phyloP scores from a whole-genome alignment of 2,888 invertebrate genomes.

The Drosophila putrida region DNA sequence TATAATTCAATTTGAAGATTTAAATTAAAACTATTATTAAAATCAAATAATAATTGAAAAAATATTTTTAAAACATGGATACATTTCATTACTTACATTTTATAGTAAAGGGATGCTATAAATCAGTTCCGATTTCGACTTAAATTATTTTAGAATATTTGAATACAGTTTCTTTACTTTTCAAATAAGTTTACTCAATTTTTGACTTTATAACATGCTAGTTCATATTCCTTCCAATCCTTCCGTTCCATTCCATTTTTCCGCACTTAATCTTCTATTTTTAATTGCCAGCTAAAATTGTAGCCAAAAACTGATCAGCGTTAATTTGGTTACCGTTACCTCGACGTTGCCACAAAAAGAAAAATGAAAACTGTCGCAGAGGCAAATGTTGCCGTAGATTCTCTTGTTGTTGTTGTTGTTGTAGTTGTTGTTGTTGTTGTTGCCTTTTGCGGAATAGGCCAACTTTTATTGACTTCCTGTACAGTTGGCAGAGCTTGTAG shows the following conservation, averaged over 20 bases:
- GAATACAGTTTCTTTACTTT: no score
- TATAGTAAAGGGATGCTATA: no score
- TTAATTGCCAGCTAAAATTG: background rate
- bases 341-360: background rate
- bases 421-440: constrained; percentile 1
- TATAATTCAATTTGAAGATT: no score
- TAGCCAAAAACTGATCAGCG: constrained; percentile 16
- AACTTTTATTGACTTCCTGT: constrained; percentile 79
- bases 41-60: no score
- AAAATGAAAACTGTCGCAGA: background rate
- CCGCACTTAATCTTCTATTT: background rate
- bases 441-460: constrained; percentile 55
- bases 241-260: background rate
- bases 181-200: no score
- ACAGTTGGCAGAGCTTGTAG: constrained; percentile 37
- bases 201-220: no score
- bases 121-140: background rate
- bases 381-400: constrained; percentile 7
- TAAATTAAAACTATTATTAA: no score
- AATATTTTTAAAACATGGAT: no score
- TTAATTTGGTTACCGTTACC: constrained; percentile 41
- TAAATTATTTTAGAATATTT: background rate
- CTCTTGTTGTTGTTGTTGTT: background rate
- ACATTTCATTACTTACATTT: no score
- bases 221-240: no score